A percentile compares a stretch with the other conserved stretches of the same genome.
phyloP scores from a whole-genome alignment of 2,888 invertebrate species.

The Pollenia griseotomentosa region DNA sequence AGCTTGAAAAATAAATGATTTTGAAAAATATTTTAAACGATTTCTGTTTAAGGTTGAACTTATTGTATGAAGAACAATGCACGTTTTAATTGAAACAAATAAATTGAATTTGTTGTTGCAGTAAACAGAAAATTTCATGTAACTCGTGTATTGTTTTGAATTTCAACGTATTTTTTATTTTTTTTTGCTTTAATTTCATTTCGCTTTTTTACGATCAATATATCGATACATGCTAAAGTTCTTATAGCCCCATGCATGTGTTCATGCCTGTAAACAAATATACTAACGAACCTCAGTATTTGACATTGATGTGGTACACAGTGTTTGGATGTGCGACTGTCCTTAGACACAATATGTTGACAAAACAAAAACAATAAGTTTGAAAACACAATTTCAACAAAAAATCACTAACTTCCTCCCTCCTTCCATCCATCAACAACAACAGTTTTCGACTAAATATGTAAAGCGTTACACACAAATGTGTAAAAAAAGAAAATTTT shows the following conservation, averaged over 20 bases:
- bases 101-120: constrained; percentile 50
- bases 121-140: constrained; percentile 21
- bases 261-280: constrained; percentile 40
- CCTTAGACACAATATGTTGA: constrained; percentile 64
- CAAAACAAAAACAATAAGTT: constrained; percentile 49
- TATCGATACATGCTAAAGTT: background rate
- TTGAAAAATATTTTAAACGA: background rate
- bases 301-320: constrained; percentile 65
- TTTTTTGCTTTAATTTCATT: background rate
- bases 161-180: constrained; percentile 1
- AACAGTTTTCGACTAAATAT: constrained; percentile 1
- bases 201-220: constrained; percentile 17
- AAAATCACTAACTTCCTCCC: background rate
- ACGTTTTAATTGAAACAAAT: constrained; percentile 51
- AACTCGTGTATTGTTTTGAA: constrained; percentile 24
- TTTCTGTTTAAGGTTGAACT: background rate
- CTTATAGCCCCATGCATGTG: background rate
- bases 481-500: background rate
- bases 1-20: background rate
- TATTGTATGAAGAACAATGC: constrained; percentile 1
- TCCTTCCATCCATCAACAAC: too few relatives aligned
- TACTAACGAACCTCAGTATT: constrained; percentile 64
- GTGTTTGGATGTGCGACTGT: constrained; percentile 50
- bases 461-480: constrained; percentile 34
- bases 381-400: constrained; percentile 28